These are phyloP conservation scores for Danio aesculapii DNA, from an alignment of 2,797 vertebrate genomes.

Conservation along the genomic window DNA sequence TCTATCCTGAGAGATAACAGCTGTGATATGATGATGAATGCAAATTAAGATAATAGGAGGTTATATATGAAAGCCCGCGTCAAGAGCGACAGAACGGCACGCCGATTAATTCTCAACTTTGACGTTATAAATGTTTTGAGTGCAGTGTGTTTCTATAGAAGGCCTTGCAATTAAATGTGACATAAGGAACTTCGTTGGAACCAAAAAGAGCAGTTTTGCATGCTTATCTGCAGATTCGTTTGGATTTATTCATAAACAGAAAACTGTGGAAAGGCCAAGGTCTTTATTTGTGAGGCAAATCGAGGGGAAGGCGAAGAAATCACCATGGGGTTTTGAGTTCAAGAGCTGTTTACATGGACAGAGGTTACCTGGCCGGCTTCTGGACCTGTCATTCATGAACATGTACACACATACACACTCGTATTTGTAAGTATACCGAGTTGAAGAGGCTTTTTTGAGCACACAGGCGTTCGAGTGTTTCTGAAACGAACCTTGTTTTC, in stretches of 20 bases:
- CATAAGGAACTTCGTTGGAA: slow-evolving; percentile 17
- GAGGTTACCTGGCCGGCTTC: slow-evolving; percentile 35
- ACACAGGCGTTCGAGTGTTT: neutral
- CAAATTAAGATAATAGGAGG: slow-evolving; percentile 23
- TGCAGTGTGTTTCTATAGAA: neutral
- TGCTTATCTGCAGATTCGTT: slow-evolving; percentile 36
- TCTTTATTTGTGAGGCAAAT: slow-evolving; percentile 20
- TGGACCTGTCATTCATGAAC: slow-evolving; percentile 44
- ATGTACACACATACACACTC: neutral
- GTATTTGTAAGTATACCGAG: slow-evolving; percentile 25
- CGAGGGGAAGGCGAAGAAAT: slow-evolving; percentile 28
- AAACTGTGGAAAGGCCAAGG: slow-evolving; percentile 33
- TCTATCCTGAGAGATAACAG: slow-evolving; percentile 52
- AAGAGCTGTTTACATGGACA: slow-evolving; percentile 39
- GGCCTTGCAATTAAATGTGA: slow-evolving; percentile 24
- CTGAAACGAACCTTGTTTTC: neutral
- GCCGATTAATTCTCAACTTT: slow-evolving; percentile 16
- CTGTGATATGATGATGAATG: slow-evolving; percentile 39
- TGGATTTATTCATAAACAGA: slow-evolving; percentile 44
- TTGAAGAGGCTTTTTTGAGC: slow-evolving; percentile 9
- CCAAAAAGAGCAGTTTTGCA: slow-evolving; percentile 32
- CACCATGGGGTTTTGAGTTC: slow-evolving; percentile 7
- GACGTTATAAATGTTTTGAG: slow-evolving; percentile 6
- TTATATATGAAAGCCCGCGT: slow-evolving; percentile 14
- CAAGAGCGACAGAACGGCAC: neutral